Conservation (phyloP, 2,113 vertebrate species). For the Lota lota region DNA sequence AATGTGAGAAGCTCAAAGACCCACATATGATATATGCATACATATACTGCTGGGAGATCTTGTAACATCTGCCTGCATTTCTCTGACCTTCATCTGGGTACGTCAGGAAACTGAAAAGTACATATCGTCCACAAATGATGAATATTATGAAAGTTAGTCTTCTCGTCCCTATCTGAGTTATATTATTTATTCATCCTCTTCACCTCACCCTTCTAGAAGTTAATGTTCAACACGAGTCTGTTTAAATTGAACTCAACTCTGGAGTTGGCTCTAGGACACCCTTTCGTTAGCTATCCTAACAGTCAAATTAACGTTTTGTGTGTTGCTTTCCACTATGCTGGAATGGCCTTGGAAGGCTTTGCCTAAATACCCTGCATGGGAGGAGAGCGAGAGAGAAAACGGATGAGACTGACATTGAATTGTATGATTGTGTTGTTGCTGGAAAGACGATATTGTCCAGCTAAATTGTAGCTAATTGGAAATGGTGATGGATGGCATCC, state of each 20-base stretch:
- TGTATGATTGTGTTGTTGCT: slow-evolving; percentile 49
- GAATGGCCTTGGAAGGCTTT: slow-evolving; percentile 23
- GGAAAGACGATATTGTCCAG: slow-evolving; percentile 49
- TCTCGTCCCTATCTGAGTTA: too few relatives aligned
- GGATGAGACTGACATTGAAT: slow-evolving; percentile 44
- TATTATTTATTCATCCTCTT: too few relatives aligned
- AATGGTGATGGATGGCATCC: slow-evolving; percentile 34
- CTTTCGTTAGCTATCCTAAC: neutral
- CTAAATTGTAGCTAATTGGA: slow-evolving; percentile 55
- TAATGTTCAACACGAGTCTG: neutral
- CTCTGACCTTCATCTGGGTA: slow-evolving; percentile 41
- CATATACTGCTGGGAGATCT: slow-evolving; percentile 38
- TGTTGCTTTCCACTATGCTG: too few relatives aligned
- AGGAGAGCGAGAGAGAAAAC: slow-evolving; percentile 20
- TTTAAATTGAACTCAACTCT: too few relatives aligned
- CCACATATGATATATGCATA: slow-evolving; percentile 14
- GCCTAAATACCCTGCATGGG: neutral
- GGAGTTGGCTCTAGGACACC: slow-evolving; percentile 34
- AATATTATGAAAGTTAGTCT: too few relatives aligned
- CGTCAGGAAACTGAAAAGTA: too few relatives aligned
- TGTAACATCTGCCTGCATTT: slow-evolving; percentile 49
- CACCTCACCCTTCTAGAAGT: too few relatives aligned
- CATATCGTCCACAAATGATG: too few relatives aligned
- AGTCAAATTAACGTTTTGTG: too few relatives aligned
- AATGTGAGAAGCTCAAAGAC: slow-evolving; percentile 5